Conservation (phyloP, 1,140 invertebrate genomes). For the Temnothorax curvispinosus region DNA sequence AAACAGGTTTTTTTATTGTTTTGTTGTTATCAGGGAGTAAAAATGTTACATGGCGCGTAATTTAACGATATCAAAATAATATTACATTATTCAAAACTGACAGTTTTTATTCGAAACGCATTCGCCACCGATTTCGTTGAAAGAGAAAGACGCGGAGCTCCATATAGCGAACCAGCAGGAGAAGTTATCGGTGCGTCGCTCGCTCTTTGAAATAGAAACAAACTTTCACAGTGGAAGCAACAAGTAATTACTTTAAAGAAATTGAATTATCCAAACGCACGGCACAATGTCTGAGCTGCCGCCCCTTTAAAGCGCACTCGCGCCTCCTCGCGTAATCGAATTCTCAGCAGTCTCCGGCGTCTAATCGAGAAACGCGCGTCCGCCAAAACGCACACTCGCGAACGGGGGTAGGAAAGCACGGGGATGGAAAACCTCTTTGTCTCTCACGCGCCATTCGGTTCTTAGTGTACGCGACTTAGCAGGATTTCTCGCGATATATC, state of each 20-base stretch:
- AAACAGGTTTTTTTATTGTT: neutral
- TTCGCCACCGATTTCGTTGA: neutral
- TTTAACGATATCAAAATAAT: neutral
- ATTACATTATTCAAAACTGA: neutral
- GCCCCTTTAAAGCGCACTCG: slow-evolving; percentile 68
- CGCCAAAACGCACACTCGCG: slow-evolving; percentile 24
- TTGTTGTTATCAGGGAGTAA: neutral
- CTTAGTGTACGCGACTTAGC: neutral
- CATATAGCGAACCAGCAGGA: neutral
- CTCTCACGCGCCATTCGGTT: neutral
- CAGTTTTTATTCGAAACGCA: neutral
- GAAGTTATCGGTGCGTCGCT: slow-evolving; percentile 47
- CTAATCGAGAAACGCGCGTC: slow-evolving; percentile 52
- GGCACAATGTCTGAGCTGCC: slow-evolving; percentile 49
- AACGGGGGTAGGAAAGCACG: slow-evolving; percentile 8
- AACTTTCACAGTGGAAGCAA: slow-evolving; percentile 71
- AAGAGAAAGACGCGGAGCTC: neutral
- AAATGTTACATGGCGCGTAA: neutral
- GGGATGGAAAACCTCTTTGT: slow-evolving; percentile 38
- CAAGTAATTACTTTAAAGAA: slow-evolving; percentile 76
- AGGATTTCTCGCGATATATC: slow-evolving; percentile 16
- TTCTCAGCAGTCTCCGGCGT: slow-evolving; percentile 56
- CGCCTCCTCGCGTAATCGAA: slow-evolving; percentile 64
- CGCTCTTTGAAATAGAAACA: slow-evolving; percentile 70
- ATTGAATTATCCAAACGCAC: slow-evolving; percentile 70